phyloP scores from a whole-genome alignment of 2,113 vertebrate species.

The Procapra przewalskii region DNA sequence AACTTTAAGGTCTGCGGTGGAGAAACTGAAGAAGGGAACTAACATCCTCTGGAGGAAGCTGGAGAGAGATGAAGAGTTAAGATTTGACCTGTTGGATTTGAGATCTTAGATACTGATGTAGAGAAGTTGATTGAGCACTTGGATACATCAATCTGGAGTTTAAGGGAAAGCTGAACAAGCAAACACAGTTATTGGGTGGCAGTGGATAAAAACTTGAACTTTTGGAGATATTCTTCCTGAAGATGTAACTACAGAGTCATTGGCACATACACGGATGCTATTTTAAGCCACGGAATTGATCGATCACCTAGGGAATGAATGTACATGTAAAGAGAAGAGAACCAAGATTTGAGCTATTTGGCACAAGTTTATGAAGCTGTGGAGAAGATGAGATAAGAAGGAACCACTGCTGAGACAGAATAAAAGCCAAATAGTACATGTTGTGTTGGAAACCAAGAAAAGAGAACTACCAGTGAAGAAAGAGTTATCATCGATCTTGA shows the following conservation, averaged over 20 bases:
- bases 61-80: background rate
- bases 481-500: background rate
- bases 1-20: background rate
- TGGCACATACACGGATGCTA: background rate
- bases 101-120: rapidly evolving
- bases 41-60: background rate
- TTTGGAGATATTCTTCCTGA: background rate
- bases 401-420: rapidly evolving
- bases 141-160: rapidly evolving
- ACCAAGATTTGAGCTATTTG: no score
- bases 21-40: rapidly evolving
- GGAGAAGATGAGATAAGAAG: background rate
- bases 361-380: background rate
- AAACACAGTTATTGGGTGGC: rapidly evolving
- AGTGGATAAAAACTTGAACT: background rate
- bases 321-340: rapidly evolving
- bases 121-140: rapidly evolving
- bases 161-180: background rate
- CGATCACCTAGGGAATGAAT: rapidly evolving
- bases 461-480: no score
- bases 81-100: no score
- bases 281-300: background rate
- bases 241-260: background rate
- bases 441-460: background rate
- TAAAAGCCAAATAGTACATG: rapidly evolving